Percentiles rank a stretch among this genome's conserved stretches.
phyloP scores from a whole-genome alignment of 2,113 vertebrate species.

The Ammodytes marinus region DNA sequence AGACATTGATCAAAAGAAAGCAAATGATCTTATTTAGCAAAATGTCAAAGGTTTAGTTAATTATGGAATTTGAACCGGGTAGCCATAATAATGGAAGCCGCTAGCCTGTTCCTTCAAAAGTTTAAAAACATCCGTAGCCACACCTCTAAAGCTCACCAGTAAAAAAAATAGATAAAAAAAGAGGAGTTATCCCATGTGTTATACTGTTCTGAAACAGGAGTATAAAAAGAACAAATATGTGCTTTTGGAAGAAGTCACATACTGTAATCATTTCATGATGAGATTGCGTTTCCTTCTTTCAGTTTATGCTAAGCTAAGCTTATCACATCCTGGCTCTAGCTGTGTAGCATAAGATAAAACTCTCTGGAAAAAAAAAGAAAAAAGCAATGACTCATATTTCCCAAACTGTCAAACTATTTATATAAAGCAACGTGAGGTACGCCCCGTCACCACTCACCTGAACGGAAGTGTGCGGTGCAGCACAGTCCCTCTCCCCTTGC shows the following conservation, averaged over 20 bases:
- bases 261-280: background rate
- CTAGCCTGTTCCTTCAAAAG: background rate
- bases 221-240: background rate
- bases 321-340: background rate
- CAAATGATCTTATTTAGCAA: no score
- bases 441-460: slow-evolving; percentile 76
- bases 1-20: no score
- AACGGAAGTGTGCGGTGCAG: slow-evolving; percentile 79
- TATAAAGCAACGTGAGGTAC: no score
- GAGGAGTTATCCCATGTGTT: no score
- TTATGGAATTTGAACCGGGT: no score
- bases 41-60: no score
- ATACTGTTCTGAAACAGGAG: background rate
- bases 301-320: background rate
- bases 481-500: slow-evolving; percentile 85
- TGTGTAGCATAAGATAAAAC: background rate
- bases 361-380: background rate
- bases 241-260: background rate
- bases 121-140: background rate
- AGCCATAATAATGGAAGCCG: no score
- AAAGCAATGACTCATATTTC: background rate
- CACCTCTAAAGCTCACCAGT: background rate
- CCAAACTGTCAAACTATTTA: background rate
- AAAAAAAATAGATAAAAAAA: background rate
- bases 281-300: background rate